Conservation (phyloP, 2,888 invertebrate species). For the Lasioglossum zephyrum region DNA sequence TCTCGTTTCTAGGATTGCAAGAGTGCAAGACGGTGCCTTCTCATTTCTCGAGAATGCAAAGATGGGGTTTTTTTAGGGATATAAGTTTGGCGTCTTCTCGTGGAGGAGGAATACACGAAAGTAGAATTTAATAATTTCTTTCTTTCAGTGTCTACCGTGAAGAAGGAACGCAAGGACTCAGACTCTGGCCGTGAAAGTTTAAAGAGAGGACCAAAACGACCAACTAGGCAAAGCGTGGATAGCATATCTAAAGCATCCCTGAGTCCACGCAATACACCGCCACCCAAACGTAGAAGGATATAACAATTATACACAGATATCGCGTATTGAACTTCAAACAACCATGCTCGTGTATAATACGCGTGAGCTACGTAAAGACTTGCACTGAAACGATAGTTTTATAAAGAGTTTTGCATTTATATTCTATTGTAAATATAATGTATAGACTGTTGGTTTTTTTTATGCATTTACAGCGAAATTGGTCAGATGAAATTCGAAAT, state of each 20-base stretch:
- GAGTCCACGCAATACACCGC: constrained; percentile 83
- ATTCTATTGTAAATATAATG: constrained; percentile 52
- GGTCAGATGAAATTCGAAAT: too few species aligned
- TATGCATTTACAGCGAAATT: too few species aligned
- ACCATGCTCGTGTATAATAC: constrained; percentile 9
- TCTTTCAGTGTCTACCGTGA: constrained; percentile 68
- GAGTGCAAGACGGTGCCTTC: too few species aligned
- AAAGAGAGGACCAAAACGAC: constrained; percentile 81
- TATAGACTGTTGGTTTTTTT: background rate
- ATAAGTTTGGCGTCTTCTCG: background rate
- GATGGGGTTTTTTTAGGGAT: background rate
- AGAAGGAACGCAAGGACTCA: constrained; percentile 82
- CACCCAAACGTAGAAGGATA: constrained; percentile 82
- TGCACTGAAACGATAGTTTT: constrained; percentile 28
- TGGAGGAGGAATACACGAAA: background rate
- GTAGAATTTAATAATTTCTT: constrained; percentile 22
- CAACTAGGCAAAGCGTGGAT: constrained; percentile 82
- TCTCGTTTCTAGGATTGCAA: too few species aligned
- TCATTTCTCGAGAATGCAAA: too few species aligned
- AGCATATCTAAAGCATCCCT: constrained; percentile 80
- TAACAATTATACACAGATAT: constrained; percentile 64
- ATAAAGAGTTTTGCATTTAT: constrained; percentile 24
- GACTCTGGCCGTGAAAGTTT: constrained; percentile 81
- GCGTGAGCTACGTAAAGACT: background rate
- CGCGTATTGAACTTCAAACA: background rate